Conservation (phyloP, 2,888 invertebrate genomes). For the Gryllus longicercus region DNA sequence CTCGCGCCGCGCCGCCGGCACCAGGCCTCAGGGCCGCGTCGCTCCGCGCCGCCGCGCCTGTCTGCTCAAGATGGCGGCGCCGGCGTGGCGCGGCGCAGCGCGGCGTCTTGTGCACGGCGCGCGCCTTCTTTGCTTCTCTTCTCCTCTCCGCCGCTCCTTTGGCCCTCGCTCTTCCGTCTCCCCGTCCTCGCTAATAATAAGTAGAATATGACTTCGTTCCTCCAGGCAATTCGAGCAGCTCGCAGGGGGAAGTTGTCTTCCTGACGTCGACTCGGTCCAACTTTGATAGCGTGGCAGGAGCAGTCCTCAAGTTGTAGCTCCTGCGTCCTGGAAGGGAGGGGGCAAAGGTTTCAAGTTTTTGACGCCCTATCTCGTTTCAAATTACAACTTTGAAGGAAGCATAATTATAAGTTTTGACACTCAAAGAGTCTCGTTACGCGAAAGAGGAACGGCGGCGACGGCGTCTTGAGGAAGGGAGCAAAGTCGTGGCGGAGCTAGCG, state of each 20-base stretch:
- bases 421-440: conserved; percentile 8
- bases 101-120: too few species aligned
- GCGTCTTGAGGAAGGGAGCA: not conserved
- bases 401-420: conserved; percentile 9
- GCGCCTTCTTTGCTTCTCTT: too few species aligned
- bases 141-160: not conserved
- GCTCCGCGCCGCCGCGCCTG: too few species aligned
- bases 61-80: too few species aligned
- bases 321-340: not conserved
- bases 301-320: conserved; percentile 8
- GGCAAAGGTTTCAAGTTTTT: conserved; percentile 17
- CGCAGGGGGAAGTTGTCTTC: not conserved
- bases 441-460: conserved; percentile 3
- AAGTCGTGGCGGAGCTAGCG: not conserved
- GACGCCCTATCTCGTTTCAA: conserved; percentile 17
- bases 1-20: too few species aligned
- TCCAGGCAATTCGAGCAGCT: not conserved
- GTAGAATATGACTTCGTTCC: not conserved
- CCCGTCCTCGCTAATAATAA: not conserved
- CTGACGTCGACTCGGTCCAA: conserved; percentile 9
- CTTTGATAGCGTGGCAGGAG: conserved; percentile 17
- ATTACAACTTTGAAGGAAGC: conserved; percentile 17
- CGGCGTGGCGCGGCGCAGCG: too few species aligned
- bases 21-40: too few species aligned
- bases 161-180: not conserved